Conservation (phyloP, 2,888 invertebrate genomes). For the Tridacna crocea region DNA sequence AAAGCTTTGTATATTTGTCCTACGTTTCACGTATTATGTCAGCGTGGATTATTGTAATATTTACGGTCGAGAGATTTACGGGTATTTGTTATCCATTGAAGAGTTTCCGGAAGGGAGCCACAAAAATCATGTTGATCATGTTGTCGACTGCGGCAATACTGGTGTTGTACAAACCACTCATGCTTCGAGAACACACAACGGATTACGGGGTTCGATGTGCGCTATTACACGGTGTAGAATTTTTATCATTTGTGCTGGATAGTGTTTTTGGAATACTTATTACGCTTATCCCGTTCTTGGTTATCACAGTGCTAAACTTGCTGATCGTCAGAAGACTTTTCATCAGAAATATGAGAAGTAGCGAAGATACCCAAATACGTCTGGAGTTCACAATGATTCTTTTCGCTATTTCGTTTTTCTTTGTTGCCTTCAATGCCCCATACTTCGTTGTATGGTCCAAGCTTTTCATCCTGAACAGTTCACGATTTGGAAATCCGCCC, state of each 20-base stretch:
- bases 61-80: slow-evolving; percentile 81
- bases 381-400: slow-evolving; percentile 81
- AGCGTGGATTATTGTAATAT: slow-evolving; percentile 81
- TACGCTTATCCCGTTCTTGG: slow-evolving; percentile 74
- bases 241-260: slow-evolving; percentile 74
- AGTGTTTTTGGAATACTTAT: slow-evolving; percentile 71
- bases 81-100: slow-evolving; percentile 81
- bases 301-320: slow-evolving; percentile 75
- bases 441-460: slow-evolving; percentile 79
- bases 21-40: slow-evolving; percentile 80
- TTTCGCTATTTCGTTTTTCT: slow-evolving; percentile 79
- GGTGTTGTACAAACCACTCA: slow-evolving; percentile 76
- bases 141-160: slow-evolving; percentile 65
- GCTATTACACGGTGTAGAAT: slow-evolving; percentile 57
- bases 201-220: slow-evolving; percentile 39
- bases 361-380: slow-evolving; percentile 73
- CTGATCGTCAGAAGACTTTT: slow-evolving; percentile 71
- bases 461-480: slow-evolving; percentile 40
- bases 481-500: neutral
- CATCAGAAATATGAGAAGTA: slow-evolving; percentile 62
- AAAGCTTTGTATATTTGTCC: slow-evolving; percentile 90
- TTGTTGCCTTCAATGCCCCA: slow-evolving; percentile 81
- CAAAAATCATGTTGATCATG: slow-evolving; percentile 66
- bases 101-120: slow-evolving; percentile 67
- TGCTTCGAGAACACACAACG: slow-evolving; percentile 9